These are phyloP conservation scores for Gallinago stenura DNA, from an alignment of 2,797 vertebrate species.

Conservation along the genomic window DNA sequence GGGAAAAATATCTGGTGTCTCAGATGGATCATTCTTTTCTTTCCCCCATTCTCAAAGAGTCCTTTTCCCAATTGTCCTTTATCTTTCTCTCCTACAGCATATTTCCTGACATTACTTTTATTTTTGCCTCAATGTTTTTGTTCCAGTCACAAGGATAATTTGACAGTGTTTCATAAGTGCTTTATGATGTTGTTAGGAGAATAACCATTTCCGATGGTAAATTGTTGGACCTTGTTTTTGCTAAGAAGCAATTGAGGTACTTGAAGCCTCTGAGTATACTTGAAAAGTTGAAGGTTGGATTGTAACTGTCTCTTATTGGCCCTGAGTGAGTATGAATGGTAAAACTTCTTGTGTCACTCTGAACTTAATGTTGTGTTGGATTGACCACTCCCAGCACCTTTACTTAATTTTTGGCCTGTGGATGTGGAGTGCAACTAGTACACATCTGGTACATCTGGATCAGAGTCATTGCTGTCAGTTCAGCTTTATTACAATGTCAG, in stretches of 20 bases:
- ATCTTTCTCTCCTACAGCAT: background rate
- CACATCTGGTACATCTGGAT: background rate
- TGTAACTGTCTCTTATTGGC: background rate
- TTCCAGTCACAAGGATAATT: background rate
- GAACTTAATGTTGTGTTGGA: background rate
- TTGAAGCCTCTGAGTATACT: background rate
- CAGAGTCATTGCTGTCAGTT: background rate
- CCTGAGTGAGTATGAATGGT: background rate
- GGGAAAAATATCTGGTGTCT: background rate
- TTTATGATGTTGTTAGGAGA: background rate
- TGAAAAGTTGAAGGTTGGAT: background rate
- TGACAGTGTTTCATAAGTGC: background rate
- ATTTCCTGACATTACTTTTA: background rate
- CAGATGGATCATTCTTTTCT: background rate
- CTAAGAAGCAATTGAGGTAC: background rate
- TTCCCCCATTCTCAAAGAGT: background rate
- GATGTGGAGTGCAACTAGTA: background rate
- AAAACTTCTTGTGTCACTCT: background rate
- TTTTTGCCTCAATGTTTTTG: background rate
- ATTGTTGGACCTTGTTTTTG: background rate
- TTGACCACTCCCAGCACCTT: background rate
- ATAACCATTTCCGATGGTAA: background rate
- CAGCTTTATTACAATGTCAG: background rate
- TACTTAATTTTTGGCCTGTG: background rate
- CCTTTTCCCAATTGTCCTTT: background rate